phyloP scores from a whole-genome alignment of 53 echinoderm and acorn worm species.

The Paracentrotus lividus region DNA sequence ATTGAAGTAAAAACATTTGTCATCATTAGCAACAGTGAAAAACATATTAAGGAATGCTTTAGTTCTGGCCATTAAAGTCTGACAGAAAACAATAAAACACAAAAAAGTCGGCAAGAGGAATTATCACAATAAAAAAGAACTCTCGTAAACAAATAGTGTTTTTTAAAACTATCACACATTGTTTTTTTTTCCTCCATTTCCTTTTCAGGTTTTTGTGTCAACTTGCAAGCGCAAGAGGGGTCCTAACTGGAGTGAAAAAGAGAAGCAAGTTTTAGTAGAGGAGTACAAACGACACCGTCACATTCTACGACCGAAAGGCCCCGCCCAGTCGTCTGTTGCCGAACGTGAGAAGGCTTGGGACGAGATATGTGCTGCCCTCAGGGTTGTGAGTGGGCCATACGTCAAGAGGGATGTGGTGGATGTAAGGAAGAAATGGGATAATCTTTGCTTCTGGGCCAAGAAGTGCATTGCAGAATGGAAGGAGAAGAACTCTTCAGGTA shows the following conservation, averaged over 20 bases:
- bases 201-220: constrained; percentile 46
- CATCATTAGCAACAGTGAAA: too few species aligned
- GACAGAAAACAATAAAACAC: too few species aligned
- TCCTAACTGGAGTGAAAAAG: constrained; percentile 73
- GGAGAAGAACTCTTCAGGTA: constrained; percentile 39
- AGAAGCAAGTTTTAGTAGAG: constrained; percentile 63
- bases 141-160: too few species aligned
- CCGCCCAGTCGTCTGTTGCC: constrained; percentile 26
- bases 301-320: constrained; percentile 53
- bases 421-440: constrained; percentile 74
- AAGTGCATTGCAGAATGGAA: constrained; percentile 72
- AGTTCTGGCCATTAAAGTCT: too few species aligned
- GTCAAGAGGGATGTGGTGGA: constrained; percentile 63
- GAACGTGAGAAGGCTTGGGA: constrained; percentile 73
- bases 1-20: background rate
- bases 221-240: constrained; percentile 70
- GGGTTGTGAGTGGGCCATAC: constrained; percentile 47
- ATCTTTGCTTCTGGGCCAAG: constrained; percentile 74
- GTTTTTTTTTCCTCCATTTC: background rate
- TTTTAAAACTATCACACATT: background rate
- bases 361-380: constrained; percentile 50
- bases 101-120: too few species aligned
- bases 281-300: constrained; percentile 61
- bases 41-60: too few species aligned
- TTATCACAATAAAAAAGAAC: too few species aligned